Evolutionary conservation across 2,113 vertebrate genomes (phyloP), one percentile per base, ranked within the genome.

Genomic region (Cryptomyrus ogoouensis): DNA sequence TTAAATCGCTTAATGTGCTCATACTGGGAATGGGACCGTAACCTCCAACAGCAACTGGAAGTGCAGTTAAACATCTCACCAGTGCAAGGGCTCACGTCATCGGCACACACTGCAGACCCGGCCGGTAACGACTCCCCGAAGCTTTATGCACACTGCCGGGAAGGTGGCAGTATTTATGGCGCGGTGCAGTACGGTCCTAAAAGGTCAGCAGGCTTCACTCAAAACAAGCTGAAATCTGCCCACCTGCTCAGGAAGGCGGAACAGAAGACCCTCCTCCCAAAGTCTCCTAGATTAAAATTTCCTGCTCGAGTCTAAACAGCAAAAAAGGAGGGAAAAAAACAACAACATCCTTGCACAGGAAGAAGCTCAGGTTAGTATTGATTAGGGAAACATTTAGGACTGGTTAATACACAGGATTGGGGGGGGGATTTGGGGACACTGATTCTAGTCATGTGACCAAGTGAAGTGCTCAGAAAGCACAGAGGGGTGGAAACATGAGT

Each of bases 401-500:
- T 15, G 39, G 31, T 77, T 39, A 17, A 35, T 35, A 39, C 31
- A 42, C 35, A 19, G 3, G 74, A 80, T 19, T 7, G 53, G 53
- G 53, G 19, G 53, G 19, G 35, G 15, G 62, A 13, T 70, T 31
- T 12, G n/a, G 62, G 27, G 62, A 42, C 31, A 42, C 74, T 42
- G 74, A 39, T 80, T 80, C 31, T 80, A 80, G 35, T 42, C 74
- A 80, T 80, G 74, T 80, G 35, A 80, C 74, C 74, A 80, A 80
- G 74, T 42, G 12, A 80, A 80, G 13, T 7, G 62, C 27, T 70
- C 62, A 70, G 35, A 42, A 42, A 8, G 46, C n/a, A 15, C 6
- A 84, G 83, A n/a, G 44, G 10, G 44, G 8, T 49, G 24, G 44
- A 46, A 44, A 84, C 24, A 50, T 17, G 46, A 50, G n/a, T 49